Conservation (phyloP, 2,113 vertebrate species). For the human region GRCh38 chr5:159960001-159960500, state of each 20-base stretch:
- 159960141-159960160: background rate
- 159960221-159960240: background rate
- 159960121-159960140: background rate
- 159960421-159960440: background rate
- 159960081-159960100: background rate
- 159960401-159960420: background rate
- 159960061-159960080: background rate
- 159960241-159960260: background rate
- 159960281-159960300: background rate
- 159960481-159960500: constrained; percentile 47
- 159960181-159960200: background rate
- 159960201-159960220: background rate
- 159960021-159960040: background rate
- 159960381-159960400: background rate
- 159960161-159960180: background rate
- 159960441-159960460: background rate
- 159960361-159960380: constrained; percentile 55
- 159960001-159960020: background rate
- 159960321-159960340: constrained; percentile 26
- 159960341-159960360: constrained; percentile 45
- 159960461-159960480: constrained; percentile 33
- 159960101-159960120: background rate
- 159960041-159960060: too few relatives aligned
- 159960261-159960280: background rate
- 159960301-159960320: background rate